These are phyloP conservation scores for Pyrgus malvae DNA, from an alignment of 2,888 invertebrate genomes.

Conservation along the genomic window DNA sequence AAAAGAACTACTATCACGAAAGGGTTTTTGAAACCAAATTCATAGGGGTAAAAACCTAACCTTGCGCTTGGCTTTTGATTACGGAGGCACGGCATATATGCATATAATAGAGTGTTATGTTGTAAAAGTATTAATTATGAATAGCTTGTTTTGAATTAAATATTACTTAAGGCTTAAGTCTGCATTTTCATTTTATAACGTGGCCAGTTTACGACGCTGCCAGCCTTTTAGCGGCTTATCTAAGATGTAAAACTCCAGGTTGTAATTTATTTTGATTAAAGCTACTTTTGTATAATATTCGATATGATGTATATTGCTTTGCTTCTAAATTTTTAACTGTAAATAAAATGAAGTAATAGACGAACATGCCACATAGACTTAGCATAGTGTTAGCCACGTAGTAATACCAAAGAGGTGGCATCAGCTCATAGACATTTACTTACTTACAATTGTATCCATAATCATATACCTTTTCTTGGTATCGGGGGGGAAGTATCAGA, in stretches of 20 bases:
- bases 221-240: constrained; percentile 8
- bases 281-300: background rate
- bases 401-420: no score
- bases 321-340: background rate
- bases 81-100: no score
- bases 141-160: background rate
- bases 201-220: constrained; percentile 8
- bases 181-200: constrained; percentile 11
- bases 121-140: background rate
- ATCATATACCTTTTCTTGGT: no score
- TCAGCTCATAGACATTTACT: no score
- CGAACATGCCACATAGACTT: no score
- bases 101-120: background rate
- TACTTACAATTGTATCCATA: no score
- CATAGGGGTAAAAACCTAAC: no score
- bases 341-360: background rate
- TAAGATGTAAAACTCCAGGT: constrained; percentile 1
- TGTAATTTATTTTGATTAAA: background rate
- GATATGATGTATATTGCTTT: background rate
- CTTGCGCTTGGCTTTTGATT: no score
- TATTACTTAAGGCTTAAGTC: background rate
- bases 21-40: no score
- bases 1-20: no score
- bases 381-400: no score
- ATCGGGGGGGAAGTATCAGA: no score